Evolutionary conservation across 2,797 vertebrate species (phyloP).

Genomic region (Ctenosaura bakeri): DNA sequence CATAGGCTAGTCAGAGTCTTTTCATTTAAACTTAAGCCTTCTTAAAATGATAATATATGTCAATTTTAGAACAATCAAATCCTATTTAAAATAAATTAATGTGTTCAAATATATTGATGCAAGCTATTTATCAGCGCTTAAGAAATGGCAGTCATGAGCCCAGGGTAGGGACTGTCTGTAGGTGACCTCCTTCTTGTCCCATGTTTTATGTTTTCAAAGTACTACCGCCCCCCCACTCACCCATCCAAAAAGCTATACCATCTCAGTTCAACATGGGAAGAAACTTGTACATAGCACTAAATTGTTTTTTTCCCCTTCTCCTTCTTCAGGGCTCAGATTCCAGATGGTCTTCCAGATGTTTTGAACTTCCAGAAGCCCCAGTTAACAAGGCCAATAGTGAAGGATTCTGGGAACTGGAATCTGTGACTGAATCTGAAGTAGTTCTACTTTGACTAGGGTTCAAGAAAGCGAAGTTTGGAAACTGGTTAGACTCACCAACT

Average conservation of each 20-base stretch:
- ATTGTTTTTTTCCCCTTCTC: background rate
- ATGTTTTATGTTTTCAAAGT: background rate
- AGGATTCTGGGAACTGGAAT: too few species aligned
- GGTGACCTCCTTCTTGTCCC: background rate
- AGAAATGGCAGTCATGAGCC: background rate
- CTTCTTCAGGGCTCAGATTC: too few species aligned
- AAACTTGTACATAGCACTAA: background rate
- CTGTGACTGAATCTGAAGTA: background rate
- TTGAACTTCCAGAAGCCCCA: too few species aligned
- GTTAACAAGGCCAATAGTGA: too few species aligned
- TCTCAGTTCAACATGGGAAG: background rate
- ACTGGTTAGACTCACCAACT: background rate
- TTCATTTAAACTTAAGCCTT: conserved; percentile 54
- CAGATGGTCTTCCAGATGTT: too few species aligned
- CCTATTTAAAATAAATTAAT: conserved; percentile 44
- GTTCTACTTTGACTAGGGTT: background rate
- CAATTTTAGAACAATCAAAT: conserved; percentile 12
- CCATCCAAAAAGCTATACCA: background rate
- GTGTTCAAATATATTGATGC: background rate
- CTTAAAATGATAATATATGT: conserved; percentile 41
- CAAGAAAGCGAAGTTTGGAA: background rate
- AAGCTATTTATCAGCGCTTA: background rate
- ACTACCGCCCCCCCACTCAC: background rate
- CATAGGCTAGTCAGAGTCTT: conserved; percentile 37
- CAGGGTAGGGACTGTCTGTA: too few species aligned